phyloP scores from a whole-genome alignment of 2,113 vertebrate genomes.

The Pomatostomus ruficeps region DNA sequence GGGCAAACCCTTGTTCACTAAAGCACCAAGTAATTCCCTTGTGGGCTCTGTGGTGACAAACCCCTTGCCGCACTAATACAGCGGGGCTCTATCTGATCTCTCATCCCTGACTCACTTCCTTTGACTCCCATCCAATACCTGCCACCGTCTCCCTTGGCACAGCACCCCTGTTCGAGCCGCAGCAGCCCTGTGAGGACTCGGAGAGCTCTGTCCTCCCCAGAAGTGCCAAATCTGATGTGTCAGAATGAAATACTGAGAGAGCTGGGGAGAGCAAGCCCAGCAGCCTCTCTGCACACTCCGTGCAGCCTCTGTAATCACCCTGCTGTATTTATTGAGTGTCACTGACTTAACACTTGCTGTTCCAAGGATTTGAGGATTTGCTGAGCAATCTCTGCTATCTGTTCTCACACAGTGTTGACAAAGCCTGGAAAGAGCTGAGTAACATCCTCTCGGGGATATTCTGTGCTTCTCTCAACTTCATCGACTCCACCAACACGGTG shows the following conservation, averaged over 20 bases:
- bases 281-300: background rate
- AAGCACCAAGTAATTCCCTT: background rate
- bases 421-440: slow-evolving; percentile 92
- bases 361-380: background rate
- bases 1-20: background rate
- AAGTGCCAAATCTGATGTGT: background rate
- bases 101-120: background rate
- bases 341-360: background rate
- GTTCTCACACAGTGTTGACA: slow-evolving; percentile 81
- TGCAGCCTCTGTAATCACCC: background rate
- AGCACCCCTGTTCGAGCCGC: background rate
- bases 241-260: background rate
- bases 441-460: slow-evolving; percentile 96
- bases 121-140: background rate
- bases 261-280: background rate
- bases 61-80: rapidly evolving
- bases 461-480: slow-evolving; percentile 97
- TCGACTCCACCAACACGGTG: slow-evolving; percentile 95
- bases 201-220: background rate
- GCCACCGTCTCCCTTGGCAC: background rate
- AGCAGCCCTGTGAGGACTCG: background rate
- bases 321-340: rapidly evolving
- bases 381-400: background rate
- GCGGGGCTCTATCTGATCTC: background rate
- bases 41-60: background rate